Base-by-base conservation (phyloP, 2,888 invertebrate species). In the Panorpa germanica region DNA sequence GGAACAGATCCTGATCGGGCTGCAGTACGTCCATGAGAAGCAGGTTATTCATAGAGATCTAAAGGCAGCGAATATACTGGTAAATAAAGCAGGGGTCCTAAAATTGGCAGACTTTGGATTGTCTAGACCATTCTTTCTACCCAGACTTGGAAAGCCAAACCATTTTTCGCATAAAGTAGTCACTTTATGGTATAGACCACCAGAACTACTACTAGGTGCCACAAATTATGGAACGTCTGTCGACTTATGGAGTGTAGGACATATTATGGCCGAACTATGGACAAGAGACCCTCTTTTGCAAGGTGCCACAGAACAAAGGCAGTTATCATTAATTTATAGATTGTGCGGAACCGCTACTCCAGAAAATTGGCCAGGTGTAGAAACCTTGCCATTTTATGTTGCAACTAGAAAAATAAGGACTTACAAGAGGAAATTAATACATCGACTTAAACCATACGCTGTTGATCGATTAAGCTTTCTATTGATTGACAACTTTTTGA, bases 91-190 rank as follows among this genome's bases (percentile, higher is more conserved):
- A 37, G 71, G 65, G 10, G 49, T 59, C 4, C 43, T 71, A n/a
- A 71, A 70, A 47, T 45, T 71, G 24, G 71, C 70, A 6, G 71
- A 71, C 49, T 71, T 71, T 46, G 71, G 71, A 18, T 47, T 71
- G 9, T 69, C 70, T 1, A 45, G 70, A 39, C 65, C 65, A 4
- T 61, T 64, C 38, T 61, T 60, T 43, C 41, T 49, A 12, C 49
- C 47, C 18, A 57, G 56, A 43, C 58, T 55, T 40, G 57, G 57
- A 8, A 54, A 40, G 37, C 25, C 8, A 3, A 21, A 21, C n/a
- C 12, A 2, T n/a, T 69, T 65, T 45, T 67, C 67, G 5, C 58
- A 62, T 5, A 48, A 67, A 21, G 67, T 67, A 9, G 67, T 67
- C 5, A 67, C 67, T 1, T 43, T 67, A 12, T 69, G 67, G 67